These are phyloP conservation scores for Meteorus colon DNA, from an alignment of 2,888 invertebrate genomes.

Conservation along the genomic window DNA sequence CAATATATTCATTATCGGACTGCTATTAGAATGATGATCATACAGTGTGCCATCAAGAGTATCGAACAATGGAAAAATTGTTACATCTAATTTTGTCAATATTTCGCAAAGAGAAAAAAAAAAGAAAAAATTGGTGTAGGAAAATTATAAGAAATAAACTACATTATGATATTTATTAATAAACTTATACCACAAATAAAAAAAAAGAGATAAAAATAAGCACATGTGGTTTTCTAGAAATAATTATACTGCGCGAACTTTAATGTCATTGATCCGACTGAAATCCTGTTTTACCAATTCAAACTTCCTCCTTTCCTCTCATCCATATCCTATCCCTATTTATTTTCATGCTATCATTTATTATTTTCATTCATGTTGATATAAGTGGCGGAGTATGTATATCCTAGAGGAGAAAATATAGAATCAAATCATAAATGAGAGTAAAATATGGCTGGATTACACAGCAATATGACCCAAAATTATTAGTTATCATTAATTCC, in stretches of 20 bases:
- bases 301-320: background rate
- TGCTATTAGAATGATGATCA: background rate
- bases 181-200: background rate
- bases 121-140: background rate
- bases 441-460: background rate
- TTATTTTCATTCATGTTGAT: background rate
- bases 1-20: background rate
- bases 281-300: background rate
- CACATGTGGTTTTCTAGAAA: background rate
- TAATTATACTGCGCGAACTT: constrained; percentile 3
- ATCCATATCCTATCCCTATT: background rate
- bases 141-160: constrained; percentile 2
- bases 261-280: background rate
- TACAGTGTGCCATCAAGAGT: background rate
- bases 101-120: background rate
- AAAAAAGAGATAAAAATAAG: constrained; percentile 9
- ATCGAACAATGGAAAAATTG: background rate
- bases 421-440: background rate
- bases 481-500: background rate
- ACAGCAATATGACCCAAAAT: background rate
- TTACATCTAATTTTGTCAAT: background rate
- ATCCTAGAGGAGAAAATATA: background rate
- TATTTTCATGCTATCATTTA: background rate
- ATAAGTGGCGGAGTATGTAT: background rate
- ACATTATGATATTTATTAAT: background rate